These are phyloP conservation scores for Hycleus cichorii DNA, from an alignment of 1,140 invertebrate genomes.

Conservation along the genomic window DNA sequence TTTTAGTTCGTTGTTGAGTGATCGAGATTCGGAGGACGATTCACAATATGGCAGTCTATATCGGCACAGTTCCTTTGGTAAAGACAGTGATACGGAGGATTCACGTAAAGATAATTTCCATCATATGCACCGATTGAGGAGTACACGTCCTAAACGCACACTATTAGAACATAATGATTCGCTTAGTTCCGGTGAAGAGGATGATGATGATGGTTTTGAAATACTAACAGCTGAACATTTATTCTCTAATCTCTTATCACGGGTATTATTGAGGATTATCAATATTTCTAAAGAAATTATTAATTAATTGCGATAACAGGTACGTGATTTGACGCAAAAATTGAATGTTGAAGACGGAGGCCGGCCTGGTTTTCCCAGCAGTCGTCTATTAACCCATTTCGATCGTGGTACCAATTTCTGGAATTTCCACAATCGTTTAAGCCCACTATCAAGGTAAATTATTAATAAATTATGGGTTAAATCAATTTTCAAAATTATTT, in stretches of 20 bases:
- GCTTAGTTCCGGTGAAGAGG: slow-evolving; percentile 77
- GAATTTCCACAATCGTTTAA: slow-evolving; percentile 30
- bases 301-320: slow-evolving; percentile 43
- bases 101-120: slow-evolving; percentile 51
- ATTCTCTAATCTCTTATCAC: slow-evolving; percentile 76
- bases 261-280: slow-evolving; percentile 49
- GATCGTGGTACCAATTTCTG: slow-evolving; percentile 39
- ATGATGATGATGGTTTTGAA: slow-evolving; percentile 85
- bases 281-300: neutral
- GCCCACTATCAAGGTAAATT: slow-evolving; percentile 33
- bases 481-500: slow-evolving; percentile 5
- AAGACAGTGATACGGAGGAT: slow-evolving; percentile 46
- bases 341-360: slow-evolving; percentile 70
- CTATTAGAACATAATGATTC: slow-evolving; percentile 67
- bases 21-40: slow-evolving; percentile 66
- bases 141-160: slow-evolving; percentile 60
- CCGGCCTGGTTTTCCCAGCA: slow-evolving; percentile 50
- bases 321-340: slow-evolving; percentile 74
- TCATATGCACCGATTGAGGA: slow-evolving; percentile 67
- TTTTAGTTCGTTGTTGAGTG: slow-evolving; percentile 55
- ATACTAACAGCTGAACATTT: slow-evolving; percentile 83
- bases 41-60: slow-evolving; percentile 41
- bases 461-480: neutral
- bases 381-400: slow-evolving; percentile 43
- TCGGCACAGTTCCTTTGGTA: slow-evolving; percentile 42